Evolutionary conservation across 2,113 vertebrate species (phyloP).

Genomic region (Mystacornis crossleyi): DNA sequence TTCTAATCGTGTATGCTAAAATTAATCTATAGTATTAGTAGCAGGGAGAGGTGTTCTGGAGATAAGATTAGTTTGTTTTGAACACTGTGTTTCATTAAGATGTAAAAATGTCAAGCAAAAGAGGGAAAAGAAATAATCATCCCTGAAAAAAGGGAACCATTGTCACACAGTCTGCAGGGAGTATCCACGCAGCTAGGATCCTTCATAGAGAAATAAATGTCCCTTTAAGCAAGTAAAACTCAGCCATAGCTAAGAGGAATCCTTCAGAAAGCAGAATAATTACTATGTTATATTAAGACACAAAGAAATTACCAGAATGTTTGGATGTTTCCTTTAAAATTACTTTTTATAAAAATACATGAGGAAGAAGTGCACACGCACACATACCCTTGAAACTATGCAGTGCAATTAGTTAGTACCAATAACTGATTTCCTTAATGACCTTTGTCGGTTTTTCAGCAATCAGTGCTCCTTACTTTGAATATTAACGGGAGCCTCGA

Average conservation of each 20-base stretch:
- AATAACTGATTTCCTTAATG: not conserved
- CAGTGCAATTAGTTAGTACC: not conserved
- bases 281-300: not conserved
- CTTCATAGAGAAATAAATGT: not conserved
- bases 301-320: not conserved
- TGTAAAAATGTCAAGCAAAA: not conserved
- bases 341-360: not conserved
- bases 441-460: not conserved
- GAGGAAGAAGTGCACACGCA: not conserved
- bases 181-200: not conserved
- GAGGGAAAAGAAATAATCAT: not conserved
- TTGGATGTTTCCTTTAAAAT: not conserved
- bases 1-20: not conserved
- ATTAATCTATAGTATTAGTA: not conserved
- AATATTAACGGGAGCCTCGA: not conserved
- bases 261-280: not conserved
- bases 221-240: not conserved
- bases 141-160: not conserved
- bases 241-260: not conserved
- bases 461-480: not conserved
- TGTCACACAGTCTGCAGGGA: not conserved
- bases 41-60: not conserved
- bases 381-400: not conserved
- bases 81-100: not conserved
- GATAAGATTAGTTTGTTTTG: slow-evolving; percentile 27